phyloP scores from a whole-genome alignment of 2,113 vertebrate genomes.

The Cyphomyrus discorhynchus region DNA sequence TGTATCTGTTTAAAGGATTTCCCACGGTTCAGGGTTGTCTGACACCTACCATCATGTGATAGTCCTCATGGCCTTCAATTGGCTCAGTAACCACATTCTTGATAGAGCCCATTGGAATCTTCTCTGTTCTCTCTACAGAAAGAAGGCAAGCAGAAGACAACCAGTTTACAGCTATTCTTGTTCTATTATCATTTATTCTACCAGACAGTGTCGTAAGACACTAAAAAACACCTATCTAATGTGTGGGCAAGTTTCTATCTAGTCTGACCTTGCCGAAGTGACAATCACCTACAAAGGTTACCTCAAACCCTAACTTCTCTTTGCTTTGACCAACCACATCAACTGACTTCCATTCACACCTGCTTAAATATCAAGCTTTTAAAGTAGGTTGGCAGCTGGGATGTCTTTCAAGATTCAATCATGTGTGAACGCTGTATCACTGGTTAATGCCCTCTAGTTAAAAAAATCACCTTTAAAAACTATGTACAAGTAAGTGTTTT shows the following conservation, averaged over 20 bases:
- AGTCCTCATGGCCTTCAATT: slow-evolving; percentile 95
- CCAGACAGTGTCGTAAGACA: neutral
- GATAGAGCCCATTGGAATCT: slow-evolving; percentile 97
- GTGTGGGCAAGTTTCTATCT: neutral
- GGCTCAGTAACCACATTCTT: slow-evolving; percentile 97
- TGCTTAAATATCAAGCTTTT: neutral
- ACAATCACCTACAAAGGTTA: neutral
- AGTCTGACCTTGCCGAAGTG: neutral
- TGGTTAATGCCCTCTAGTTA: neutral
- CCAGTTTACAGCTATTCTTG: neutral
- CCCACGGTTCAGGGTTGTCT: neutral
- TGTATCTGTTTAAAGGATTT: neutral
- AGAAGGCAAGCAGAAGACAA: neutral
- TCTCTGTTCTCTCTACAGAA: slow-evolving; percentile 89
- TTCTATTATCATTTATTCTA: neutral
- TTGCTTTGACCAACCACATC: neutral
- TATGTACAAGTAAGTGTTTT: neutral
- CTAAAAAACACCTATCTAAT: neutral
- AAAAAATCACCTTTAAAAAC: neutral
- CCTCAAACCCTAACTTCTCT: neutral
- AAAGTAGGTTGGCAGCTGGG: neutral
- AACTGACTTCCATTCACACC: neutral
- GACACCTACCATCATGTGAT: slow-evolving; percentile 95
- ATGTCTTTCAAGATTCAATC: neutral
- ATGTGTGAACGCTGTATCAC: neutral